Percentiles rank a stretch among this genome's conserved stretches.
Conservation (phyloP, 2,888 invertebrate species). For the Stenodema calcarata region DNA sequence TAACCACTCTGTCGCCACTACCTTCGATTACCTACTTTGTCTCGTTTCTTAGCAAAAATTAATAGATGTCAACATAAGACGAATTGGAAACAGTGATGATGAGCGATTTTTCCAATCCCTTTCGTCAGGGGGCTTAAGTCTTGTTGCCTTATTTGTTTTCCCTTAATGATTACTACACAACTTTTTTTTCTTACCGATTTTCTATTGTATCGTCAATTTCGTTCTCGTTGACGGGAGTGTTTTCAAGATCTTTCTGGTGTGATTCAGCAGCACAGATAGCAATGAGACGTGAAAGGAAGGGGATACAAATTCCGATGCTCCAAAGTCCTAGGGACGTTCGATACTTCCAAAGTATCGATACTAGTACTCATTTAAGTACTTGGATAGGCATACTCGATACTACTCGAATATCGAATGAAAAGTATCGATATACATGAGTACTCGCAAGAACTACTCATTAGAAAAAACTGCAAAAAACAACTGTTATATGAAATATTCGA, state of each 20-base stretch:
- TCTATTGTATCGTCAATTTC: background rate
- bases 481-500: background rate
- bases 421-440: no score
- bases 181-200: background rate
- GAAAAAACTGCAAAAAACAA: background rate
- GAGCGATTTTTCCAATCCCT: background rate
- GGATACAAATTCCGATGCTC: no score
- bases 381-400: no score
- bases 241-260: background rate
- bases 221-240: background rate
- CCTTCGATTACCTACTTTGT: background rate
- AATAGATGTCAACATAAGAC: background rate
- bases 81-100: background rate
- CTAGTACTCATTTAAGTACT: no score
- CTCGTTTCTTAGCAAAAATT: background rate
- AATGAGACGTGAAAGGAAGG: no score
- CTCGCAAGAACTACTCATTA: no score
- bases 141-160: background rate
- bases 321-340: no score
- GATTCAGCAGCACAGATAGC: background rate
- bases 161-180: background rate
- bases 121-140: background rate
- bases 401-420: no score
- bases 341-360: no score
- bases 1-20: constrained; percentile 62